Evolutionary conservation across 2,797 vertebrate species (phyloP).

Genomic region (Aulostomus chinensis): DNA sequence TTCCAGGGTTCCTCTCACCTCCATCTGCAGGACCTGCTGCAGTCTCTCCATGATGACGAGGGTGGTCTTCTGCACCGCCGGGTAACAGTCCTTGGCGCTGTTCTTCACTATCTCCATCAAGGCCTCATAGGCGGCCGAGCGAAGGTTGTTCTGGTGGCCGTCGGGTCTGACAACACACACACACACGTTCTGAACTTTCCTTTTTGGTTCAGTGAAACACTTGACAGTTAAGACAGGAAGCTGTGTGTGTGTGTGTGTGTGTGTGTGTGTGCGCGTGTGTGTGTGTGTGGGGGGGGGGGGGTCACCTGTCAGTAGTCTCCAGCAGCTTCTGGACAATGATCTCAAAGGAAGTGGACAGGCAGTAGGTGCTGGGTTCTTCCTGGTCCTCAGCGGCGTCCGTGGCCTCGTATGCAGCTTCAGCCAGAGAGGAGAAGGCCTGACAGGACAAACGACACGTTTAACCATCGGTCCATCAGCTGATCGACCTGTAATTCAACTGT

Average conservation of each 20-base stretch:
- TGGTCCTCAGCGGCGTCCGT: slow-evolving; percentile 96
- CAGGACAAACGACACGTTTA: too few species aligned
- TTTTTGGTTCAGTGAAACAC: neutral
- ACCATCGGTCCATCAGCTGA: too few species aligned
- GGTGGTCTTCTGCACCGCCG: slow-evolving; percentile 97
- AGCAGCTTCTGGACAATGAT: slow-evolving; percentile 97
- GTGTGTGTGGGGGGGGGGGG: neutral
- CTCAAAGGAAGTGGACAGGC: slow-evolving; percentile 95
- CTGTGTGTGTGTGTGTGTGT: too few species aligned
- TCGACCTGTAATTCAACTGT: too few species aligned
- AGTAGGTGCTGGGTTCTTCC: slow-evolving; percentile 95
- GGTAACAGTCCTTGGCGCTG: slow-evolving; percentile 98
- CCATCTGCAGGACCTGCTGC: slow-evolving; percentile 99
- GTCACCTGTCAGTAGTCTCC: slow-evolving; percentile 94
- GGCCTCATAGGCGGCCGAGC: slow-evolving; percentile 96
- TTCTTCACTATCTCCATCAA: slow-evolving; percentile 99
- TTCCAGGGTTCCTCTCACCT: slow-evolving; percentile 79
- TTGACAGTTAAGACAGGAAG: too few species aligned
- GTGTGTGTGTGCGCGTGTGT: too few species aligned
- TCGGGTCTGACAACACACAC: slow-evolving; percentile 82
- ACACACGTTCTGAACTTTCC: neutral
- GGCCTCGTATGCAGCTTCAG: slow-evolving; percentile 97
- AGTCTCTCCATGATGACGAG: slow-evolving; percentile 98
- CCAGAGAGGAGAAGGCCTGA: slow-evolving; percentile 96
- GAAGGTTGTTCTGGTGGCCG: slow-evolving; percentile 97